Conservation (phyloP, 2,113 vertebrate genomes). For the Pygoscelis antarcticus region DNA sequence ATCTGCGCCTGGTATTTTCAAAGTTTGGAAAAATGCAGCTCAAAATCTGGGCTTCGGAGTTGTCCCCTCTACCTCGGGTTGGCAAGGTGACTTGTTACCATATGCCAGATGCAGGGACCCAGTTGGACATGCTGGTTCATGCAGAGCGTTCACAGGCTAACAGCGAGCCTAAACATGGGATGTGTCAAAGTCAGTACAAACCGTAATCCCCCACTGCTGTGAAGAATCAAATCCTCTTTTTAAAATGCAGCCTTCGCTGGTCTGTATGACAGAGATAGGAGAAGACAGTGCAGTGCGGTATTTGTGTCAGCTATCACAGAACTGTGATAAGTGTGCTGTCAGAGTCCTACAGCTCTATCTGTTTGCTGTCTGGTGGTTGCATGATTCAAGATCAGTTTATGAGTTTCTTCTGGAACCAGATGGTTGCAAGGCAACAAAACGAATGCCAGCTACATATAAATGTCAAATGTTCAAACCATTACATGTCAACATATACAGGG, state of each 20-base stretch:
- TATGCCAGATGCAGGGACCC: neutral
- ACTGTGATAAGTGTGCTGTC: constrained; percentile 29
- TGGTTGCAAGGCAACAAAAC: constrained; percentile 50
- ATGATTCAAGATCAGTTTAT: constrained; percentile 36
- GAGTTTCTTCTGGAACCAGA: constrained; percentile 42
- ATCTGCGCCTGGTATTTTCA: neutral
- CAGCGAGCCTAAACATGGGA: neutral
- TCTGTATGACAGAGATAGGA: neutral
- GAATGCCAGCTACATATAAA: constrained; percentile 46
- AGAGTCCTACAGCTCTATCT: constrained; percentile 48
- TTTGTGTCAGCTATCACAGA: neutral
- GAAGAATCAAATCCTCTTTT: neutral
- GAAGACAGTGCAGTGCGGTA: neutral
- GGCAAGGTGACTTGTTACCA: neutral
- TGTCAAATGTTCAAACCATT: constrained; percentile 39
- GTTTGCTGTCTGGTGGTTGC: constrained; percentile 41
- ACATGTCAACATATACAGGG: neutral
- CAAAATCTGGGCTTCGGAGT: neutral
- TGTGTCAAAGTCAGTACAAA: neutral
- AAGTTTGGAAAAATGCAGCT: neutral
- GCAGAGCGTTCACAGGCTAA: neutral
- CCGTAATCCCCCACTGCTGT: neutral
- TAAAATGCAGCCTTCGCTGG: neutral
- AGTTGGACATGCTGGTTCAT: neutral
- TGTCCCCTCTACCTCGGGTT: rapidly evolving